These are phyloP conservation scores for Parnassius apollo DNA, from an alignment of 2,888 invertebrate species.

Conservation along the genomic window DNA sequence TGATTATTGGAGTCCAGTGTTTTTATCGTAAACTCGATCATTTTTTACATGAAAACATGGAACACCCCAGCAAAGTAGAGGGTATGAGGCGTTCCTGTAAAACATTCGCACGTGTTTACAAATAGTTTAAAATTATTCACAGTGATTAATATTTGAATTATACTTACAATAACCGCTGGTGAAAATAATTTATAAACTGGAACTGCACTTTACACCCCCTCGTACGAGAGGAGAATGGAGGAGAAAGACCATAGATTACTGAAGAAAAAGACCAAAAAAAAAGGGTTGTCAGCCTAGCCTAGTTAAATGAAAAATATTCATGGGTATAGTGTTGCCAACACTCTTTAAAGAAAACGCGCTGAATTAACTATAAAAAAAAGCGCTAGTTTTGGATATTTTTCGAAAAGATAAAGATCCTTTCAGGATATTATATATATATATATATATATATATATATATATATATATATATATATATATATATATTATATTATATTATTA, in stretches of 20 bases:
- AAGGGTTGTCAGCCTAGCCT: conserved; percentile 1
- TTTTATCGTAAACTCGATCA: conserved; percentile 93
- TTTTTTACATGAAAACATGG: conserved; percentile 50
- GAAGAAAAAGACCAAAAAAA: neutral
- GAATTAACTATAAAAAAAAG: no score
- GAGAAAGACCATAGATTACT: no score
- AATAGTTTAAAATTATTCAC: neutral
- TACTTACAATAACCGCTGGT: conserved; percentile 4
- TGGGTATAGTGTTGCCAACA: no score
- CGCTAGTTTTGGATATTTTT: no score
- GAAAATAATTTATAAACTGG: neutral
- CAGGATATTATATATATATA: no score
- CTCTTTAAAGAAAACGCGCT: no score
- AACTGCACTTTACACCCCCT: neutral
- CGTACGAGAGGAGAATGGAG: neutral
- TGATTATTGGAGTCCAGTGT: conserved; percentile 94
- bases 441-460: no score
- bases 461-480: no score
- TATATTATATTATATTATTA: no score
- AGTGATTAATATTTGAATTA: neutral
- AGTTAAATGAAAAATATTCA: no score
- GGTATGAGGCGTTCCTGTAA: neutral
- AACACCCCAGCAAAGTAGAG: conserved; percentile 5
- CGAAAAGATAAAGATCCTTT: no score
- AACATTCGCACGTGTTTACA: neutral